Conservation (phyloP, 2,113 vertebrate genomes). For the Heterocephalus glaber region DNA sequence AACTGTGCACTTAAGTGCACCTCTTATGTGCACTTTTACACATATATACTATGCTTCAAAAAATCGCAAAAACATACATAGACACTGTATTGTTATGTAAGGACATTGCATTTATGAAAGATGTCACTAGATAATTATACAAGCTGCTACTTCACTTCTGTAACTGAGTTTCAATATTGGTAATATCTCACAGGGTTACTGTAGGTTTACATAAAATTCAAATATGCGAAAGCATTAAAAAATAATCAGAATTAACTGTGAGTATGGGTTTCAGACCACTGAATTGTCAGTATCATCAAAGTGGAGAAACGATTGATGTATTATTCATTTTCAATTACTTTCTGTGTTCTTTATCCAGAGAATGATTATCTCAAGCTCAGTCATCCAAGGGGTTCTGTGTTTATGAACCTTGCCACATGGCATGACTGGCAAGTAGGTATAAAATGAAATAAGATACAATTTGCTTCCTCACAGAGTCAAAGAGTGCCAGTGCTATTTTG, state of each 20-base stretch:
- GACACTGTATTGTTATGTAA: neutral
- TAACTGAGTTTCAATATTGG: neutral
- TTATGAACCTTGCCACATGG: neutral
- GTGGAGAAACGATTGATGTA: neutral
- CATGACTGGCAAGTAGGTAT: constrained; percentile 8
- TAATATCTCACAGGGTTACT: neutral
- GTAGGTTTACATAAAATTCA: constrained; percentile 16
- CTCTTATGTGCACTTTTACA: neutral
- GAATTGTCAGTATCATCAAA: neutral
- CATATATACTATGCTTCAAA: neutral
- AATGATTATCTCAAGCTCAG: constrained; percentile 11
- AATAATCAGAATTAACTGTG: neutral
- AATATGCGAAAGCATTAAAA: neutral
- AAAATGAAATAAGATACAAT: constrained; percentile 62
- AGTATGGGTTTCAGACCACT: neutral
- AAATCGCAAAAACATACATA: neutral
- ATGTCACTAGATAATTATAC: constrained; percentile 1
- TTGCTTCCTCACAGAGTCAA: neutral
- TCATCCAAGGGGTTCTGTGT: neutral
- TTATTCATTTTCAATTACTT: constrained; percentile 42
- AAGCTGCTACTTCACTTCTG: neutral
- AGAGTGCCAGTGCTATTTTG: constrained; percentile 59
- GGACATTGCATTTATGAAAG: neutral
- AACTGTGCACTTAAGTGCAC: neutral
- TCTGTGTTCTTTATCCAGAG: constrained; percentile 26